Evolutionary conservation across 2,888 invertebrate species (phyloP).

Genomic region (Fragum whitleyi): DNA sequence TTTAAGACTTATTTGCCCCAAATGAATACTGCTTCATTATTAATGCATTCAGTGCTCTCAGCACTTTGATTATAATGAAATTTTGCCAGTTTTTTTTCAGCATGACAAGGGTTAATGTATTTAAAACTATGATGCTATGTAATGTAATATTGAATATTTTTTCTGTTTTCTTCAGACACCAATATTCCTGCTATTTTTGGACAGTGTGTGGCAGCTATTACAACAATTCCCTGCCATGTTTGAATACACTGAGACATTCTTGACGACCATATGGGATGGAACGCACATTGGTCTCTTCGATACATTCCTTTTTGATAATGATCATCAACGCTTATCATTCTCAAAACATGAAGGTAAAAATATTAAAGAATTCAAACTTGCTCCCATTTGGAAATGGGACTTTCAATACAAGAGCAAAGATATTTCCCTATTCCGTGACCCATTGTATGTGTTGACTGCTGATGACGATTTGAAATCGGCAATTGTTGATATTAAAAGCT

Average conservation of each 20-base stretch:
- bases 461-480: conserved; percentile 58
- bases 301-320: conserved; percentile 96
- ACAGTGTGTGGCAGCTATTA: conserved; percentile 96
- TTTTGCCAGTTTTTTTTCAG: too few relatives aligned
- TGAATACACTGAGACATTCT: conserved; percentile 96
- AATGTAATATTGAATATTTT: too few relatives aligned
- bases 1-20: too few relatives aligned
- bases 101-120: too few relatives aligned
- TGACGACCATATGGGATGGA: conserved; percentile 96
- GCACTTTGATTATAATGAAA: too few relatives aligned
- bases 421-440: conserved; percentile 93
- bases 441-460: conserved; percentile 87
- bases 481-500: conserved; percentile 43
- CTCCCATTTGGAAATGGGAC: conserved; percentile 94
- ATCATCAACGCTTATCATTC: conserved; percentile 91
- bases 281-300: conserved; percentile 95
- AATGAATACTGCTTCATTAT: too few relatives aligned
- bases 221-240: conserved; percentile 95
- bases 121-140: too few relatives aligned
- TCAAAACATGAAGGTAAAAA: conserved; percentile 64
- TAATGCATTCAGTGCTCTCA: too few relatives aligned
- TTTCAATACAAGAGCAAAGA: conserved; percentile 94
- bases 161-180: conserved; percentile 88
- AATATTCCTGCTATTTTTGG: conserved; percentile 95
- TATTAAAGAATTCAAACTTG: conserved; percentile 66